phyloP scores from a whole-genome alignment of 2,113 vertebrate species.

The Todiramphus chloris region DNA sequence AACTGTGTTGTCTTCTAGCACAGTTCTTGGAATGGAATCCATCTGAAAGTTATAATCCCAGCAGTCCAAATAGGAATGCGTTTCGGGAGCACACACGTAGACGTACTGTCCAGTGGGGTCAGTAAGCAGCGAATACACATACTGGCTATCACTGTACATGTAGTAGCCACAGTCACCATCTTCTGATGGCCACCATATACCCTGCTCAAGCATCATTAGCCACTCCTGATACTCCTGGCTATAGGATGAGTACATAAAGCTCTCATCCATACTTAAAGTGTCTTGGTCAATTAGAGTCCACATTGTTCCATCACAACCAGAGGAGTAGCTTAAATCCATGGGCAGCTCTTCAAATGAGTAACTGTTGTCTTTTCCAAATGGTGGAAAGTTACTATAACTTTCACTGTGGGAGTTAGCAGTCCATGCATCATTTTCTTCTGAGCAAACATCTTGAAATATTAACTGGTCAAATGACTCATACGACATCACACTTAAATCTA shows the following conservation, averaged over 20 bases:
- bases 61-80: slow-evolving; percentile 66
- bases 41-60: slow-evolving; percentile 73
- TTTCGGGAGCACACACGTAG: slow-evolving; percentile 86
- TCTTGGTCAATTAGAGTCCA: slow-evolving; percentile 69
- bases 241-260: slow-evolving; percentile 78
- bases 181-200: slow-evolving; percentile 94
- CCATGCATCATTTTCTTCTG: slow-evolving; percentile 79
- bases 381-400: slow-evolving; percentile 68
- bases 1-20: slow-evolving; percentile 80
- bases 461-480: slow-evolving; percentile 74
- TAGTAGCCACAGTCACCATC: slow-evolving; percentile 93
- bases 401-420: slow-evolving; percentile 74
- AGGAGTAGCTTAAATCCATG: slow-evolving; percentile 76
- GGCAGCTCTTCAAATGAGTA: slow-evolving; percentile 76
- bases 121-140: slow-evolving; percentile 92
- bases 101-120: slow-evolving; percentile 89
- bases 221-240: slow-evolving; percentile 90
- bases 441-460: slow-evolving; percentile 81
- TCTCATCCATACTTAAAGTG: slow-evolving; percentile 72
- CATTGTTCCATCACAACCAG: slow-evolving; percentile 60
- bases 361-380: slow-evolving; percentile 53
- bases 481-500: slow-evolving; percentile 61
- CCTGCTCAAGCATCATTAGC: slow-evolving; percentile 88
- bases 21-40: slow-evolving; percentile 71
- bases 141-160: slow-evolving; percentile 91